A percentile compares a stretch with the other conserved stretches of the same genome.
Evolutionary conservation across 2,888 invertebrate genomes (phyloP).

Genomic region (Eristalis pertinax): DNA sequence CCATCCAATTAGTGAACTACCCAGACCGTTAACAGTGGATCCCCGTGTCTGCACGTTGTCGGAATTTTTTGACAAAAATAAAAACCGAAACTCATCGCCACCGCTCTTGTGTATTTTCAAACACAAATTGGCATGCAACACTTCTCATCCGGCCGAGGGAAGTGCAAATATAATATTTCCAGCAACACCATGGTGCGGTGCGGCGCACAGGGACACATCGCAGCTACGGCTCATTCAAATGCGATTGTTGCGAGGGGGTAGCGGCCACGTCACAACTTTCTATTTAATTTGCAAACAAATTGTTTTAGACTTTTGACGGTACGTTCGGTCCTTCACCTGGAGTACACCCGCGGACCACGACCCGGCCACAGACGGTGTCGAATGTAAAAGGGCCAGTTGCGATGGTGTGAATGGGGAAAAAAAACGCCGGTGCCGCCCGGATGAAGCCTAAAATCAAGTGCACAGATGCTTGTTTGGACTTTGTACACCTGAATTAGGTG

Average conservation of each 20-base stretch:
- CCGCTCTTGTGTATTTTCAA: slow-evolving; percentile 9
- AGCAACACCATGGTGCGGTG: not conserved
- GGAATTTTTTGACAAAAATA: not conserved
- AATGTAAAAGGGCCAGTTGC: not conserved
- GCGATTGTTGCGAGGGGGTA: not conserved
- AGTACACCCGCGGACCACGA: not conserved
- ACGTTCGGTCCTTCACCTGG: not conserved
- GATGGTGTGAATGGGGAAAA: not conserved
- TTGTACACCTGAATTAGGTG: not conserved
- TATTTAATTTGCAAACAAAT: slow-evolving; percentile 34
- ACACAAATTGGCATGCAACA: slow-evolving; percentile 41
- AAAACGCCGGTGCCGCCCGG: not conserved
- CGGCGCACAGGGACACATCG: not conserved
- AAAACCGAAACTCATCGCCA: not conserved
- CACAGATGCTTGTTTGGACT: not conserved
- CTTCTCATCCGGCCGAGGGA: slow-evolving; percentile 22
- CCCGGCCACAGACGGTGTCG: not conserved
- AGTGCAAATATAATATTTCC: slow-evolving; percentile 7
- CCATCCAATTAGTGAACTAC: slow-evolving; percentile 6
- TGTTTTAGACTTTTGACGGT: slow-evolving; percentile 27
- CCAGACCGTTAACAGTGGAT: not conserved
- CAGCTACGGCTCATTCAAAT: not conserved
- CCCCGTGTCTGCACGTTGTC: not conserved
- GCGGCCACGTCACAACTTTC: not conserved
- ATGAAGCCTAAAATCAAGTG: not conserved